Evolutionary conservation across 2,113 vertebrate genomes (phyloP).

Genomic region (Aleadryas rufinucha): DNA sequence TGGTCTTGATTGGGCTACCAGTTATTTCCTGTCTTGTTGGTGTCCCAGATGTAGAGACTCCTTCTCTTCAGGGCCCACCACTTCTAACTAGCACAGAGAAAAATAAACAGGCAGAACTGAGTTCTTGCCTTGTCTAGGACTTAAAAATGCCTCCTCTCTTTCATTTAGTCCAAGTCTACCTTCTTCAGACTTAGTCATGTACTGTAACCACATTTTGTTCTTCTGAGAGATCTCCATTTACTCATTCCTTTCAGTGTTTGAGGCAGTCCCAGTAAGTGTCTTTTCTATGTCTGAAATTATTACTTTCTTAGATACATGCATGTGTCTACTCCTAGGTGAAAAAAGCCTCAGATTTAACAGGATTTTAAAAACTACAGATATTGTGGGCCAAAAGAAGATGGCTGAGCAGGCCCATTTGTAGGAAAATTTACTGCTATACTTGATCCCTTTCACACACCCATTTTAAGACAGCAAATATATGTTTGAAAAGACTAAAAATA

Average conservation of each 20-base stretch:
- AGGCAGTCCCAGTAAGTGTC: neutral
- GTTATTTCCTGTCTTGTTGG: rapidly evolving
- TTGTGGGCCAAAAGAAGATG: neutral
- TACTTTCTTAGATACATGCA: neutral
- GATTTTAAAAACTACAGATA: neutral
- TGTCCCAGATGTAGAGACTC: neutral
- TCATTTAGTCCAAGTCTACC: neutral
- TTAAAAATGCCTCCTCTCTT: neutral
- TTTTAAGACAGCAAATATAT: neutral
- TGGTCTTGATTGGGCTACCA: neutral
- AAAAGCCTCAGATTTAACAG: neutral
- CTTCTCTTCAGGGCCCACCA: neutral
- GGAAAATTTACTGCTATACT: neutral
- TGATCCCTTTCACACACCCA: neutral
- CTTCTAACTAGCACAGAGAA: neutral
- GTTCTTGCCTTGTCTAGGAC: neutral
- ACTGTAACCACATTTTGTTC: neutral
- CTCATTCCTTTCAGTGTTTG: neutral
- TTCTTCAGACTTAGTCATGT: neutral
- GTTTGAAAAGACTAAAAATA: neutral
- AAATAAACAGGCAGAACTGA: neutral
- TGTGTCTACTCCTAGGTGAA: neutral
- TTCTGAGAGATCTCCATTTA: neutral
- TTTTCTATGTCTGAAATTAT: neutral
- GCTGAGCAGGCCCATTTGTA: neutral